These are phyloP conservation scores for Ianthella basta DNA, from an alignment of 37 sponge, comb jelly and placozoan genomes.

Conservation along the genomic window DNA sequence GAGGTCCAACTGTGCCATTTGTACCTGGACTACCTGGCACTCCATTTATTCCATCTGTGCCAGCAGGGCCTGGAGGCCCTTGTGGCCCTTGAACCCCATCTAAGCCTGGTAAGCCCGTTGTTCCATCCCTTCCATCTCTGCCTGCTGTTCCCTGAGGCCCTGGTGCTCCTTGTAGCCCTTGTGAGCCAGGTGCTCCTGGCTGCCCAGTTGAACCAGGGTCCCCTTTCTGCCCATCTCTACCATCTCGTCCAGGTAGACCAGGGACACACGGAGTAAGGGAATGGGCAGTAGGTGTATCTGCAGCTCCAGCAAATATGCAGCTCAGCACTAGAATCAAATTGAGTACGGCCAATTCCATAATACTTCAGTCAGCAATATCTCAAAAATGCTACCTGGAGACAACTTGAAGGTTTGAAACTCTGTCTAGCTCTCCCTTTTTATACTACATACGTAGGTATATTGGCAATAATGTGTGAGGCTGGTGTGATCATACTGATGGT, in stretches of 20 bases:
- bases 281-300: too few species aligned
- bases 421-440: too few species aligned
- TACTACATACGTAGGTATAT: too few species aligned
- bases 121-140: conserved; percentile 6
- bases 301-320: too few species aligned
- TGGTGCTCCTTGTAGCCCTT: neutral
- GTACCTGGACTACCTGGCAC: conserved; percentile 4
- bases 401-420: too few species aligned
- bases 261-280: conserved; percentile 1
- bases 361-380: too few species aligned
- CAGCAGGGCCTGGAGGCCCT: conserved; percentile 13
- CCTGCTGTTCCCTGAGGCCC: neutral
- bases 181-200: neutral
- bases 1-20: neutral
- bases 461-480: too few species aligned
- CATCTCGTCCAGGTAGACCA: neutral
- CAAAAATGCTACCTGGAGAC: too few species aligned
- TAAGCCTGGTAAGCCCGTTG: neutral
- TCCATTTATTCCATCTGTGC: conserved; percentile 10
- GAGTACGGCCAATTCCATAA: too few species aligned
- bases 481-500: too few species aligned
- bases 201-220: neutral
- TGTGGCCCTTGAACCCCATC: neutral
- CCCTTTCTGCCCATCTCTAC: neutral
- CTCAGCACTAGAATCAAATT: too few species aligned